A percentile compares a stretch with the other conserved stretches of the same genome.
These are phyloP conservation scores for Setophaga petechia DNA, from an alignment of 2,113 vertebrate species.

Conservation along the genomic window DNA sequence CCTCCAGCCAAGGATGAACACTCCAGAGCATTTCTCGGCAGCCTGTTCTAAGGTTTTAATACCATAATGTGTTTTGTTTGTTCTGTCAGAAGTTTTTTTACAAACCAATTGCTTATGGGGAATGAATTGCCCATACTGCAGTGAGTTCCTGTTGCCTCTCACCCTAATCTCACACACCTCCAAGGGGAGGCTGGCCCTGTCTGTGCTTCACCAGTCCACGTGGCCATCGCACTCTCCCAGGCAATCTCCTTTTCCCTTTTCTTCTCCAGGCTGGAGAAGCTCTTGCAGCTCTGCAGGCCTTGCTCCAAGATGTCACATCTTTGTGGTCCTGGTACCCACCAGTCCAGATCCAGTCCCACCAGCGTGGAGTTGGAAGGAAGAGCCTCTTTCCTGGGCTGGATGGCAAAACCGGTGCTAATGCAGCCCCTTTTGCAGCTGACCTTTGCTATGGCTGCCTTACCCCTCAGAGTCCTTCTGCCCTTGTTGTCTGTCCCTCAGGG, in stretches of 20 bases:
- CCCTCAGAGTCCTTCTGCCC: not conserved
- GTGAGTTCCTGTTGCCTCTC: not conserved
- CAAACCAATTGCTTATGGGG: not conserved
- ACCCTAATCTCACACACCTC: not conserved
- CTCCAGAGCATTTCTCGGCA: not conserved
- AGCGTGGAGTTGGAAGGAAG: not conserved
- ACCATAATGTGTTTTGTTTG: not conserved
- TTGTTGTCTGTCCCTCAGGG: not conserved
- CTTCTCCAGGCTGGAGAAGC: not conserved
- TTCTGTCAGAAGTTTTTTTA: not conserved
- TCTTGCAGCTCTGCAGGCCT: not conserved
- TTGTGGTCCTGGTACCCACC: not conserved
- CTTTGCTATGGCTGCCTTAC: not conserved
- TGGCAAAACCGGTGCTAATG: not conserved
- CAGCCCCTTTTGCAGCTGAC: not conserved
- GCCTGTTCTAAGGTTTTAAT: not conserved
- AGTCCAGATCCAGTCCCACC: not conserved
- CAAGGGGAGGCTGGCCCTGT: not conserved
- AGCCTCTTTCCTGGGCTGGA: not conserved
- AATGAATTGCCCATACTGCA: not conserved
- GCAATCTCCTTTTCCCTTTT: not conserved
- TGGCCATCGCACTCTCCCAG: accelerated
- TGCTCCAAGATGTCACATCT: not conserved
- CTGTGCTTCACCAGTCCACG: not conserved
- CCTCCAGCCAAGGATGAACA: not conserved